Evolutionary conservation across 2,888 invertebrate genomes (phyloP).

Genomic region (Rhimphoctona megacephalus): DNA sequence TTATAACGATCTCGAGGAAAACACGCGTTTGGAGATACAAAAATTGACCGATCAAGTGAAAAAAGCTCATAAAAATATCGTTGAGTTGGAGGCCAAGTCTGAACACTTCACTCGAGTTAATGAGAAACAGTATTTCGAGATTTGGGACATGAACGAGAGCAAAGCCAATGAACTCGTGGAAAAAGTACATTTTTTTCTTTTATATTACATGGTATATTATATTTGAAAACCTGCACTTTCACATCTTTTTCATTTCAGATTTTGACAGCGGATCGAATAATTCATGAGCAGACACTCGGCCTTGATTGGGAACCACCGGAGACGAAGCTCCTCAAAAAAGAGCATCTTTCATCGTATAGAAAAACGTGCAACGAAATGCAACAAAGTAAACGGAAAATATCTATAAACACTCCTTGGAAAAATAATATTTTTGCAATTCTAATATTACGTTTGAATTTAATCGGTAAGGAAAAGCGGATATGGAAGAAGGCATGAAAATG

Average conservation of each 20-base stretch:
- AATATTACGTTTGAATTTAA: background rate
- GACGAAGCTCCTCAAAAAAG: conserved; percentile 82
- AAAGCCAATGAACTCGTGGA: conserved; percentile 85
- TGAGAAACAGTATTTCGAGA: conserved; percentile 87
- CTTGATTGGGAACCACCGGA: conserved; percentile 86
- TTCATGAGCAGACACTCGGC: conserved; percentile 89
- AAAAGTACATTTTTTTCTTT: conserved; percentile 78
- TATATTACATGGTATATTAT: background rate
- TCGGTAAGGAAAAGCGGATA: conserved; percentile 74
- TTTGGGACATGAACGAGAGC: conserved; percentile 88
- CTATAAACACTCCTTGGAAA: background rate
- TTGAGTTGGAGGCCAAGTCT: conserved; percentile 90
- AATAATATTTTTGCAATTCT: background rate
- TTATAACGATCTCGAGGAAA: conserved; percentile 89
- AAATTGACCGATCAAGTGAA: conserved; percentile 90
- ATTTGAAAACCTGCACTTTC: background rate
- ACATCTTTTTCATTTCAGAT: conserved; percentile 81
- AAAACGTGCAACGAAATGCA: conserved; percentile 74
- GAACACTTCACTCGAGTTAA: conserved; percentile 88
- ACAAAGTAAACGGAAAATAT: conserved; percentile 71
- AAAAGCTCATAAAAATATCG: conserved; percentile 89
- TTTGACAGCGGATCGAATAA: conserved; percentile 86
- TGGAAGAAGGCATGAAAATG: conserved; percentile 71
- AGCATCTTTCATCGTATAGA: conserved; percentile 85
- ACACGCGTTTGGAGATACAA: conserved; percentile 88